phyloP scores from a whole-genome alignment of 2,113 vertebrate genomes.

The Megatriorchis doriae region DNA sequence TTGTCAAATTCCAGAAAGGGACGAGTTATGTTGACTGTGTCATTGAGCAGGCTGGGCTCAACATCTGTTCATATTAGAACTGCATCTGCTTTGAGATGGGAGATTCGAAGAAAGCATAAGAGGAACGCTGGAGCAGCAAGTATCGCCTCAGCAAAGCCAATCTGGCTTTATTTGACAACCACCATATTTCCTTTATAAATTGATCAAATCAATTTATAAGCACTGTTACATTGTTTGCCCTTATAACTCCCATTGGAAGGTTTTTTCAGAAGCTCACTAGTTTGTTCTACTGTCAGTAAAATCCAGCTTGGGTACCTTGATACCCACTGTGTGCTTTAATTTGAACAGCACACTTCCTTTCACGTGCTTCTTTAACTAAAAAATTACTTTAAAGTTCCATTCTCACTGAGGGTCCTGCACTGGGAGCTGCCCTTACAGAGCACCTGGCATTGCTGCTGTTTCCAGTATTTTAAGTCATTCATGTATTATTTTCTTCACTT shows the following conservation, averaged over 20 bases:
- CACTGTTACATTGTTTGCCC: not conserved
- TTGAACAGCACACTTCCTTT: not conserved
- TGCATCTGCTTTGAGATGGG: not conserved
- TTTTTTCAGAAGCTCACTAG: not conserved
- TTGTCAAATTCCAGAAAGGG: not conserved
- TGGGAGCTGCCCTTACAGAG: not conserved
- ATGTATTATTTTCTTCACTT: not conserved
- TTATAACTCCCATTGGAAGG: not conserved
- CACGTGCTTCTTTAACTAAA: not conserved
- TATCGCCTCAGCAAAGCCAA: not conserved
- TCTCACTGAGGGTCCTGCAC: not conserved
- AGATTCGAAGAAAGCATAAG: not conserved
- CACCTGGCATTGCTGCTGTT: not conserved
- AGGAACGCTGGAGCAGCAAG: not conserved
- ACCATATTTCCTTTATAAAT: not conserved
- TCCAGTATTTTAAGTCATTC: not conserved
- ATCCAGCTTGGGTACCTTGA: not conserved
- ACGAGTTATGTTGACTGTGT: not conserved
- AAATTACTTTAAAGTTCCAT: not conserved
- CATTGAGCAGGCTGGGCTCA: not conserved
- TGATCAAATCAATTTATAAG: not conserved
- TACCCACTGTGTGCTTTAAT: not conserved
- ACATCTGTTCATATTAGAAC: not conserved
- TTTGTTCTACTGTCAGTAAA: not conserved
- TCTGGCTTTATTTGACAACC: not conserved